phyloP scores from a whole-genome alignment of 2,113 vertebrate genomes.

The Neotoma lepida region DNA sequence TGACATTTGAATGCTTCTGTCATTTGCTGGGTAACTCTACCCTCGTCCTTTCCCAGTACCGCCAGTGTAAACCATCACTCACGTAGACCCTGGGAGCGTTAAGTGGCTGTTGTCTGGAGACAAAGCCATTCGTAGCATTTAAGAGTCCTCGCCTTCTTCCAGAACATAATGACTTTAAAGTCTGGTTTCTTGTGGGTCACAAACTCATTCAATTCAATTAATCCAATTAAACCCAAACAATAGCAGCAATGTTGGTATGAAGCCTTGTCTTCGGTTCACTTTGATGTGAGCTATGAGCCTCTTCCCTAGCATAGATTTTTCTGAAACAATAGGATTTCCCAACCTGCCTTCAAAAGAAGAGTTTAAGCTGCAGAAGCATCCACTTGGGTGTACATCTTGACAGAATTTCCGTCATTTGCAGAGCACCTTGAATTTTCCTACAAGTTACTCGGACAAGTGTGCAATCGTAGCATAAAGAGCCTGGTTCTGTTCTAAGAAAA shows the following conservation, averaged over 20 bases:
- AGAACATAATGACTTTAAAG: constrained; percentile 62
- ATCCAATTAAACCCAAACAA: constrained; percentile 66
- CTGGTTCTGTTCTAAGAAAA: constrained; percentile 60
- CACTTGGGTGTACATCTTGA: not conserved
- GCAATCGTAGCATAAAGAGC: constrained; percentile 9
- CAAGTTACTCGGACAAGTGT: constrained; percentile 43
- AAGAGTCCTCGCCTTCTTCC: not conserved
- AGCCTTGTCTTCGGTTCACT: constrained; percentile 47
- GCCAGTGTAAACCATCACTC: not conserved
- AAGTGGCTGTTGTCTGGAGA: not conserved
- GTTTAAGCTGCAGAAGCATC: not conserved
- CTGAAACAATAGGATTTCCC: constrained; percentile 48
- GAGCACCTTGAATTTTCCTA: not conserved
- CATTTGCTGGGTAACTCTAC: not conserved
- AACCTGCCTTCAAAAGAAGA: constrained; percentile 15
- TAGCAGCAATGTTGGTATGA: constrained; percentile 2
- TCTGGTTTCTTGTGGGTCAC: constrained; percentile 64
- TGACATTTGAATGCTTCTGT: constrained; percentile 1
- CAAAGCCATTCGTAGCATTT: not conserved
- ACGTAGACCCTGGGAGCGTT: not conserved
- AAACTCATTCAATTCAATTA: constrained; percentile 69
- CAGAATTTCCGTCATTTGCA: constrained; percentile 43
- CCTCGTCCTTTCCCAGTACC: not conserved
- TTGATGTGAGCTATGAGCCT: constrained; percentile 37
- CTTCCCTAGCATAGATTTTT: not conserved